Evolutionary conservation across 2,888 invertebrate species (phyloP).

Genomic region (Lucinisca nassula): DNA sequence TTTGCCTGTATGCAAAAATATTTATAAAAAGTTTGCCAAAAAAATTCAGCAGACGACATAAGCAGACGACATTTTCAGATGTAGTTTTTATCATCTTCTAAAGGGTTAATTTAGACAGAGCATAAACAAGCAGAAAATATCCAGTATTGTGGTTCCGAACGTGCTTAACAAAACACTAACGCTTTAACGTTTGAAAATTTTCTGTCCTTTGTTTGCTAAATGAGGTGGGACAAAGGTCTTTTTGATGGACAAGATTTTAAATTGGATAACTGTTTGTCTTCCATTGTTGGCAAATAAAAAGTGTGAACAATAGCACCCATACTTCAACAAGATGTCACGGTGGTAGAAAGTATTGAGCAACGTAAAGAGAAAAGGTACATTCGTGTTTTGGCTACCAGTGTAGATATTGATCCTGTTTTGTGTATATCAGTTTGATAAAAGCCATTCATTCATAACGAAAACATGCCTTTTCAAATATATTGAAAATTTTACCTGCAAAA

Average conservation of each 20-base stretch:
- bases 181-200: not conserved
- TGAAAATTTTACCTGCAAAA: no score
- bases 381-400: no score
- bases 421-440: no score
- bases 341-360: not conserved
- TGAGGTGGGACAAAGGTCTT: not conserved
- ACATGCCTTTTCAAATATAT: no score
- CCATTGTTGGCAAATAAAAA: not conserved
- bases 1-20: no score
- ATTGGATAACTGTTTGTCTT: conserved; percentile 12
- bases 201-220: not conserved
- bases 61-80: no score
- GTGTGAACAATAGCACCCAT: not conserved
- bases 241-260: not conserved
- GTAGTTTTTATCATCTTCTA: no score
- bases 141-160: not conserved
- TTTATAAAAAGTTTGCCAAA: no score
- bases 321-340: not conserved
- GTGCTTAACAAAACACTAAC: not conserved
- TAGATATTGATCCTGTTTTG: no score
- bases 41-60: no score
- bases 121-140: not conserved
- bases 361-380: no score
- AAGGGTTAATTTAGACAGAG: not conserved
- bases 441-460: no score